Evolutionary conservation across 2,888 invertebrate genomes (phyloP), one percentile per base, ranked within the genome.

Genomic region (Carpatolechia fugitivella): DNA sequence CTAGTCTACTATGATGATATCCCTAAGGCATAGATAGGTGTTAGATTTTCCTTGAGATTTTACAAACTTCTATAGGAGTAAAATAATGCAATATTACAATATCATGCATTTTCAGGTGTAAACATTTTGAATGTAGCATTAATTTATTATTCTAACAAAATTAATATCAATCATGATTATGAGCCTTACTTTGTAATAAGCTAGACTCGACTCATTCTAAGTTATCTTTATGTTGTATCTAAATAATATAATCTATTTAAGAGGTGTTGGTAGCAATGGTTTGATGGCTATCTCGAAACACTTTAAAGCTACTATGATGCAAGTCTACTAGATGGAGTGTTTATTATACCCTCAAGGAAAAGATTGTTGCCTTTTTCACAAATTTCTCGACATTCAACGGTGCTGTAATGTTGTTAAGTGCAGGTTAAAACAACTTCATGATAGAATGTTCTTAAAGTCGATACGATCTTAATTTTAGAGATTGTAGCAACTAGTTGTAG

Each of bases 1-100:
- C 77, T 78, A 73, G 58, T 16, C 38, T 36, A 54, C 52, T 46
- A 35, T 44, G 52, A 33, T 51, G 51, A 40, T 49, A 48, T 20
- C 33, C 48, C 14, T 20, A 11, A 48, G 49, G 35, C 7, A 24
- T 49, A 36, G 49, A 11, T 35, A 7, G 13, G 16, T n/a, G n/a
- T 4, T 35, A 1, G 8, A 16, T 14, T 11, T 20, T 11, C 40
- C 18, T 41, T 16, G 40, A 41, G 18, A 18, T 41, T 18, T 41
- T 41, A 16, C 18, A 18, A 20, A 8, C 18, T 18, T 41, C 11
- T 41, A 41, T 41, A 16, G 10, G 14, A 16, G 16, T 38, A 16
- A 38, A 38, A 38, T 38, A 16, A 38, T 16, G 8, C 24, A 24
- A 24, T 4, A 6, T 24, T 24, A 4, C 3, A 3, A 24, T 24